Evolutionary conservation across 2,113 vertebrate genomes (phyloP).

Genomic region (Myotis brandtii): DNA sequence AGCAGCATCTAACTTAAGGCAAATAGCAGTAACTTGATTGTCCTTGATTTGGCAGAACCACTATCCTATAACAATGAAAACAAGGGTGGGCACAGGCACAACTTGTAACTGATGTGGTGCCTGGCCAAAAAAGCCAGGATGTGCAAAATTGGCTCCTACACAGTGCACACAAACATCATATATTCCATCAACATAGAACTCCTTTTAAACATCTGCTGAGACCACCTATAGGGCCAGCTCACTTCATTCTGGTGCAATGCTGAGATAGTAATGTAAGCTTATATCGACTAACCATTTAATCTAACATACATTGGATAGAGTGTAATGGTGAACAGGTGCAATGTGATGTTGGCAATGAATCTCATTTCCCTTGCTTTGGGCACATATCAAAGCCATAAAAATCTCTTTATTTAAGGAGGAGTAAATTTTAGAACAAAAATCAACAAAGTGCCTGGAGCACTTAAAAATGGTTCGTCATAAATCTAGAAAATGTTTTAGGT

Average conservation of each 20-base stretch:
- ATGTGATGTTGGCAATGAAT: not conserved
- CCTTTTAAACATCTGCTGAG: not conserved
- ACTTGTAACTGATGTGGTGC: not conserved
- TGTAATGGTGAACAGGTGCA: not conserved
- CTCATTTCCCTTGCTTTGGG: not conserved
- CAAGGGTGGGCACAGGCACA: not conserved
- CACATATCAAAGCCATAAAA: not conserved
- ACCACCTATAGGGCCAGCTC: not conserved
- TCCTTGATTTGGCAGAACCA: not conserved
- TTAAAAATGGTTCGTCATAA: not conserved
- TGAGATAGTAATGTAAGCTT: not conserved
- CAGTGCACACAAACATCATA: not conserved
- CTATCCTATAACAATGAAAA: not conserved
- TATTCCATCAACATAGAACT: not conserved
- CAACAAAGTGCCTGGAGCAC: not conserved
- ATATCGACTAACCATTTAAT: conserved; percentile 15
- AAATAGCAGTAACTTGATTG: not conserved
- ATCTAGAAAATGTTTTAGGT: not conserved
- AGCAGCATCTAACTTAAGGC: not conserved
- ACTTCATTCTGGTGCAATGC: not conserved
- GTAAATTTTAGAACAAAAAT: conserved; percentile 17
- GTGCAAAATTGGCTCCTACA: not conserved
- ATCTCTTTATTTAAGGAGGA: not conserved
- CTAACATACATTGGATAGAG: not conserved
- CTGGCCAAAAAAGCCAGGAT: not conserved